Evolutionary conservation across 2,888 invertebrate genomes (phyloP).

Genomic region (Dascillus cervinus): DNA sequence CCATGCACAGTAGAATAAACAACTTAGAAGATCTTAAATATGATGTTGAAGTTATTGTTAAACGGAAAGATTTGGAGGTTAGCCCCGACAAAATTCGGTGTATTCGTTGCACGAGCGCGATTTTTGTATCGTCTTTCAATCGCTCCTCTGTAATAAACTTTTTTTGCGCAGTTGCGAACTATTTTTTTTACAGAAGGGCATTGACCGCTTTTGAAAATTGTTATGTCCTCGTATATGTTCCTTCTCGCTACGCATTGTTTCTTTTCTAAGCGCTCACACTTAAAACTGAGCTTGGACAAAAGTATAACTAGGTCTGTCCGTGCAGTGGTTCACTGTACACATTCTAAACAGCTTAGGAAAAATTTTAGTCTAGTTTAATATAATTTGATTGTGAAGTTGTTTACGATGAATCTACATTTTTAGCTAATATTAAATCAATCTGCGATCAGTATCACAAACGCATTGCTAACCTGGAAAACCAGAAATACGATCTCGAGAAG

Average conservation of each 20-base stretch:
- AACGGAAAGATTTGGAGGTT: slow-evolving; percentile 99
- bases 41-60: slow-evolving; percentile 97
- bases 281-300: too few species aligned
- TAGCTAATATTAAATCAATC: slow-evolving; percentile 37
- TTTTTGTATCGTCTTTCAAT: slow-evolving; percentile 1
- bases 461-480: slow-evolving; percentile 74
- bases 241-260: too few species aligned
- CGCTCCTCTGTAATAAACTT: background rate
- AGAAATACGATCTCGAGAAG: slow-evolving; percentile 97
- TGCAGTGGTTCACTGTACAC: too few species aligned
- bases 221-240: too few species aligned
- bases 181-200: too few species aligned
- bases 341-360: too few species aligned
- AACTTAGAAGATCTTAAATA: slow-evolving; percentile 91
- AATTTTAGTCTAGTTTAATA: slow-evolving; percentile 2
- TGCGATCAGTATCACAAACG: slow-evolving; percentile 69
- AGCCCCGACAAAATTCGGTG: slow-evolving; percentile 33
- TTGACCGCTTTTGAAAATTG: too few species aligned
- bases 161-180: too few species aligned
- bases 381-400: slow-evolving; percentile 1
- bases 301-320: too few species aligned
- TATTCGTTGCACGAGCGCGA: slow-evolving; percentile 10
- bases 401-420: slow-evolving; percentile 19
- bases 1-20: slow-evolving; percentile 82
- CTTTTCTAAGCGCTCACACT: too few species aligned